Evolutionary conservation across 2,797 vertebrate species (phyloP).

Genomic region (Sebastolobus alascanus): DNA sequence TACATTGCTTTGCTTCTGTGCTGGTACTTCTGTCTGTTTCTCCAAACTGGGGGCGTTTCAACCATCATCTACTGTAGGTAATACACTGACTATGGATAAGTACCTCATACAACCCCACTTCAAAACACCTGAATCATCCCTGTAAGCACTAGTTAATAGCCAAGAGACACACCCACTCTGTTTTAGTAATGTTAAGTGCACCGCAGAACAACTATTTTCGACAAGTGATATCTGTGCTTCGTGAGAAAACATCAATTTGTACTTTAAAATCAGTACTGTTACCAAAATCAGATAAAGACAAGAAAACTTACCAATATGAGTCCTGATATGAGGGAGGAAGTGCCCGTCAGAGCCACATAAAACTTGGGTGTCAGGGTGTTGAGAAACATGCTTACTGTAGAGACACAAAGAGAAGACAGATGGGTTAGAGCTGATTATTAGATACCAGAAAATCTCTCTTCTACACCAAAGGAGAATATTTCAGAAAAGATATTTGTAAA

Average conservation of each 20-base stretch:
- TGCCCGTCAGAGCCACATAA: constrained; percentile 98
- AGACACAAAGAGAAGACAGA: constrained; percentile 47
- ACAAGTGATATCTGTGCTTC: neutral
- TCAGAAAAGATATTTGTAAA: constrained; percentile 25
- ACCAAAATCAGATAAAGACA: neutral
- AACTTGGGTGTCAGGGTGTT: constrained; percentile 99
- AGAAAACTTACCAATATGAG: constrained; percentile 95
- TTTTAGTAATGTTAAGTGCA: neutral
- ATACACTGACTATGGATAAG: too few relatives aligned
- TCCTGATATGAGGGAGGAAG: constrained; percentile 97
- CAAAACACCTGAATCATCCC: too few relatives aligned
- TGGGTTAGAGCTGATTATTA: constrained; percentile 4
- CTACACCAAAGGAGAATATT: neutral
- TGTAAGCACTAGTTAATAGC: neutral
- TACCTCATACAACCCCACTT: too few relatives aligned
- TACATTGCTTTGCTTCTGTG: too few relatives aligned
- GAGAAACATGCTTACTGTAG: constrained; percentile 99
- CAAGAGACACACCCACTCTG: neutral
- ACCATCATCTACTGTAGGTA: too few relatives aligned
- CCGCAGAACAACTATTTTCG: neutral
- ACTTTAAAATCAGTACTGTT: neutral
- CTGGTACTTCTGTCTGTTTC: too few relatives aligned
- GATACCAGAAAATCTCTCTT: neutral
- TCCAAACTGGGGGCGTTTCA: too few relatives aligned
- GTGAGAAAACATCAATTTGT: neutral